Conservation (phyloP, 2,888 invertebrate species). For the Drosophila robusta region DNA sequence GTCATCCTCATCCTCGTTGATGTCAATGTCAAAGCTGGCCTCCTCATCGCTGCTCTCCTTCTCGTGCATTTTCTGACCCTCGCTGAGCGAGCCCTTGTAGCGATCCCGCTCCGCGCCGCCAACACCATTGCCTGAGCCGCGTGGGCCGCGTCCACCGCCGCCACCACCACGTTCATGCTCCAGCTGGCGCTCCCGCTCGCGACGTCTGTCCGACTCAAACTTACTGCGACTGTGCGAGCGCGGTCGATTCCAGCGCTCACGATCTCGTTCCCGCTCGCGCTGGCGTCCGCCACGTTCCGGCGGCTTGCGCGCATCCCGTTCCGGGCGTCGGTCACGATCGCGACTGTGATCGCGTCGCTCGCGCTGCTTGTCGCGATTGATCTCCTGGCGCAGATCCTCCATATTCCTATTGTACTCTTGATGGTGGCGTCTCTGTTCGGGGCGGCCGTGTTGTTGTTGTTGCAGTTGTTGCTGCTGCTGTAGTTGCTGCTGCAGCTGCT, state of each 20-base stretch:
- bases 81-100: conserved; percentile 90
- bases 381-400: conserved; percentile 85
- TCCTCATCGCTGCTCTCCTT: conserved; percentile 89
- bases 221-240: conserved; percentile 84
- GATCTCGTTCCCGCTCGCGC: conserved; percentile 70
- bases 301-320: conserved; percentile 61
- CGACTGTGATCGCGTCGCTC: conserved; percentile 85
- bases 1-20: conserved; percentile 95
- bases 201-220: conserved; percentile 83
- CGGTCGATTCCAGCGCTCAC: conserved; percentile 81
- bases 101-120: conserved; percentile 86
- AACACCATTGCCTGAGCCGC: conserved; percentile 79
- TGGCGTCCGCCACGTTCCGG: conserved; percentile 66
- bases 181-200: conserved; percentile 82
- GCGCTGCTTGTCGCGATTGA: conserved; percentile 85
- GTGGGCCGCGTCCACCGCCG: conserved; percentile 69
- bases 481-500: conserved; percentile 42
- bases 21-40: conserved; percentile 90
- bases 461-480: conserved; percentile 37
- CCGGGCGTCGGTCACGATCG: conserved; percentile 77
- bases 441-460: conserved; percentile 16
- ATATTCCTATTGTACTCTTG: conserved; percentile 83
- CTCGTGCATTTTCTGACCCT: conserved; percentile 90
- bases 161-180: conserved; percentile 84
- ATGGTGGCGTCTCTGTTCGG: conserved; percentile 85